Evolutionary conservation across 2,888 invertebrate genomes (phyloP).

Genomic region (Gymnosoma rotundatum): DNA sequence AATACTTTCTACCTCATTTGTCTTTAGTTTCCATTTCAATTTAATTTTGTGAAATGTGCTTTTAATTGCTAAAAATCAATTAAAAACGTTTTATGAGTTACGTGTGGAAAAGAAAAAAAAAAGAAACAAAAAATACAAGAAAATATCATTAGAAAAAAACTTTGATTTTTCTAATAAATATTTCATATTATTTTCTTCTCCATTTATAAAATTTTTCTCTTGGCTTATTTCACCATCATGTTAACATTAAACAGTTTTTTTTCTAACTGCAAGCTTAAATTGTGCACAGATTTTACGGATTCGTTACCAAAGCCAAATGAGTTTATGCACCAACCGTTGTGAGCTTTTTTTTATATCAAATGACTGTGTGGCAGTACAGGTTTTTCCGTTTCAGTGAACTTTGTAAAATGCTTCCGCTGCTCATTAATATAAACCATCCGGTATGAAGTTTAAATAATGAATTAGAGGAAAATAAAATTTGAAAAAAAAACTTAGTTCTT

Average conservation of each 20-base stretch:
- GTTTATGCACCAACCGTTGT: conserved; percentile 28
- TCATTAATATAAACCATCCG: conserved; percentile 64
- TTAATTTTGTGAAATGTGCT: not conserved
- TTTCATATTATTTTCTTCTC: conserved; percentile 9
- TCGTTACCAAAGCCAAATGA: conserved; percentile 38
- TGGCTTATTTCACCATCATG: conserved; percentile 5
- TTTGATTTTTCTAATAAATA: conserved; percentile 29
- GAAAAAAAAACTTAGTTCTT: conserved; percentile 2
- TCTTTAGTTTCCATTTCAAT: not conserved
- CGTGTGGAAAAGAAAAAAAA: not conserved
- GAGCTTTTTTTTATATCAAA: conserved; percentile 4
- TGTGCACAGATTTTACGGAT: conserved; percentile 41
- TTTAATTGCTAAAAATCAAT: conserved; percentile 49
- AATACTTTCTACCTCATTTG: not conserved
- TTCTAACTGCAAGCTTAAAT: conserved; percentile 8
- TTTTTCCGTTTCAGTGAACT: conserved; percentile 62
- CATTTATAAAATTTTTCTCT: not conserved
- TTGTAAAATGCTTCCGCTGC: conserved; percentile 60
- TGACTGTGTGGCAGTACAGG: conserved; percentile 31
- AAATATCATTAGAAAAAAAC: not conserved
- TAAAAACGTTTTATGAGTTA: conserved; percentile 3
- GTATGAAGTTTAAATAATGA: conserved; percentile 50
- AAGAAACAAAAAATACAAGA: not conserved
- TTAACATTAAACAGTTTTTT: not conserved
- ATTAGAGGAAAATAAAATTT: conserved; percentile 19